These are phyloP conservation scores for Calliphora vomitoria DNA, from an alignment of 2,888 invertebrate species.

Conservation along the genomic window DNA sequence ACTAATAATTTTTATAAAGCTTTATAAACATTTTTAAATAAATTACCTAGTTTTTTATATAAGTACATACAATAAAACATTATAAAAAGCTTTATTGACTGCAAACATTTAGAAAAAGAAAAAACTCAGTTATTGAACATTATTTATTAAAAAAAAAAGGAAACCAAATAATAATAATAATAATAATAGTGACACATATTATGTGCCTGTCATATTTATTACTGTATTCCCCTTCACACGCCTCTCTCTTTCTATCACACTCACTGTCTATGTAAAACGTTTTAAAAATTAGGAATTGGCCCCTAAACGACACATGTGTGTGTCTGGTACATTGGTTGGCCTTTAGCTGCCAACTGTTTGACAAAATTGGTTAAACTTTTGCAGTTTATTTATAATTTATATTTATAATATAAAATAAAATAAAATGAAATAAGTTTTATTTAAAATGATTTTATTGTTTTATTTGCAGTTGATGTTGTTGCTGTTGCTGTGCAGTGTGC, in stretches of 20 bases:
- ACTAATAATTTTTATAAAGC: too few species aligned
- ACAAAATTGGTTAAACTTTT: conserved; percentile 57
- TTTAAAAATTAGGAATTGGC: conserved; percentile 17
- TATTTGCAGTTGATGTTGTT: conserved; percentile 10
- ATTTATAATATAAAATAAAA: conserved; percentile 21
- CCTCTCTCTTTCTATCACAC: too few species aligned
- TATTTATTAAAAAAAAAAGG: conserved; percentile 13
- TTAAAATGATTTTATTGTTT: conserved; percentile 46
- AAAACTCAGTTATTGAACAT: conserved; percentile 23
- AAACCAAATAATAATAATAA: conserved; percentile 40
- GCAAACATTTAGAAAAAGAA: too few species aligned
- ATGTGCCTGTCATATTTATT: conserved; percentile 67
- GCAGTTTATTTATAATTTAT: conserved; percentile 24
- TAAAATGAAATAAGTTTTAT: conserved; percentile 2
- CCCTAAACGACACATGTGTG: conserved; percentile 5
- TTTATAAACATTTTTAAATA: too few species aligned
- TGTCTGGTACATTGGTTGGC: conserved; percentile 13
- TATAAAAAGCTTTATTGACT: not conserved
- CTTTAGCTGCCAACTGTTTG: conserved; percentile 63
- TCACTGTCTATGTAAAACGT: not conserved
- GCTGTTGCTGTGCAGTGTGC: too few species aligned
- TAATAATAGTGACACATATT: conserved; percentile 55
- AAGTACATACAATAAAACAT: too few species aligned
- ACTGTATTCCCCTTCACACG: not conserved
- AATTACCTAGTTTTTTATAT: too few species aligned